Percentiles rank a stretch among this genome's conserved stretches.
These are phyloP conservation scores for Capromys pilorides DNA, from an alignment of 2,797 vertebrate species.

Conservation along the genomic window DNA sequence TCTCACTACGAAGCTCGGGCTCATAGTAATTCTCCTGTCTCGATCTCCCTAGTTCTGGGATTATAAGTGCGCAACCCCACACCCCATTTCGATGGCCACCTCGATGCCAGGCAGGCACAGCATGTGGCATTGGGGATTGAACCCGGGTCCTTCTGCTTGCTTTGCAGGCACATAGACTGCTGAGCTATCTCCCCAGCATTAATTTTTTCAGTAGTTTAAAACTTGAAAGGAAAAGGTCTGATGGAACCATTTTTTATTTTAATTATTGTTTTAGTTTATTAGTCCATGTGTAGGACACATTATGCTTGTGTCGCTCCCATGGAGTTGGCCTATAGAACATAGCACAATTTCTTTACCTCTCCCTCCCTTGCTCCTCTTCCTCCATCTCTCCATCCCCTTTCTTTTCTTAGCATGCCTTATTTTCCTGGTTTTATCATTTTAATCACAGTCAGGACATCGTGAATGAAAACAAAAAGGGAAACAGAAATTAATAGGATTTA, in stretches of 20 bases:
- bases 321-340: not conserved
- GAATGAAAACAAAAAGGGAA: constrained; percentile 15
- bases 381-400: not conserved
- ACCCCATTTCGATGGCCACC: too few species aligned
- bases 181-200: too few species aligned
- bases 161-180: too few species aligned
- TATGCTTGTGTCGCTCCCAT: not conserved
- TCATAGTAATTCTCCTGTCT: too few species aligned
- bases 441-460: not conserved
- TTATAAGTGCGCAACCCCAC: too few species aligned
- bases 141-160: too few species aligned
- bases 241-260: not conserved
- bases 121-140: too few species aligned
- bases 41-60: too few species aligned
- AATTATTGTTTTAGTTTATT: not conserved
- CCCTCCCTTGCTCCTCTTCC: not conserved
- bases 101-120: too few species aligned
- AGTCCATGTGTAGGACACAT: not conserved
- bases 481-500: not conserved
- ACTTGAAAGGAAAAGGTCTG: not conserved
- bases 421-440: not conserved
- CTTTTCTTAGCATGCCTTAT: not conserved
- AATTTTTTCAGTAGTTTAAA: not conserved
- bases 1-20: too few species aligned
- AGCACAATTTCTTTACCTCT: not conserved